phyloP scores from a whole-genome alignment of 2,113 vertebrate species.

The Oreochromis aureus region DNA sequence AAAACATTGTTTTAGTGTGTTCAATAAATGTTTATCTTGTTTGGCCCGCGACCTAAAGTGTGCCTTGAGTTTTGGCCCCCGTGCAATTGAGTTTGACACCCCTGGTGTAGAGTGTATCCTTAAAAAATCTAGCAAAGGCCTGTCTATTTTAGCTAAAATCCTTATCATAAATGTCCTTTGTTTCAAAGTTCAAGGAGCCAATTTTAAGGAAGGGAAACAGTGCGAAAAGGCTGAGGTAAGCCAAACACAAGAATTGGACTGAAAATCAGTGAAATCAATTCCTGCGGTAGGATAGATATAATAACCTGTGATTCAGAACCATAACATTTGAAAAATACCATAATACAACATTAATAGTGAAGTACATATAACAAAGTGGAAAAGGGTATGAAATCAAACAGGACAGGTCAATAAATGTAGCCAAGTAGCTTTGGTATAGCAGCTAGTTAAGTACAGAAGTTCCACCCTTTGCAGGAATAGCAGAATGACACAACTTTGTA shows the following conservation, averaged over 20 bases:
- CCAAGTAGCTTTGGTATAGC: background rate
- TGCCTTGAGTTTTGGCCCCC: too few relatives aligned
- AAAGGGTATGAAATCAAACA: background rate
- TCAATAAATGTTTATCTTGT: too few relatives aligned
- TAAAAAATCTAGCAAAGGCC: background rate
- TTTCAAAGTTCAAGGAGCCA: accelerated
- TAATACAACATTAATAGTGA: background rate
- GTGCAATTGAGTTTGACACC: too few relatives aligned
- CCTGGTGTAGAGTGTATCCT: background rate
- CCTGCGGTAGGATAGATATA: background rate
- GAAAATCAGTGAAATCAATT: background rate
- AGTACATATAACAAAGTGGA: background rate
- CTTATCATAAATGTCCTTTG: background rate
- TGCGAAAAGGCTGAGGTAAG: background rate
- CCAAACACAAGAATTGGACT: background rate
- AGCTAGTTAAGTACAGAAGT: background rate
- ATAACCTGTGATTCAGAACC: background rate
- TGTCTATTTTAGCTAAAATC: background rate
- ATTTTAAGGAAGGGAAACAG: background rate
- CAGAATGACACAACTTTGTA: background rate
- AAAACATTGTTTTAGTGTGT: too few relatives aligned
- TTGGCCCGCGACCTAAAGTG: too few relatives aligned
- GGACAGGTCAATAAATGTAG: background rate
- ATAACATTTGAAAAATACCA: background rate
- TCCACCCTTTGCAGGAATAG: background rate